Evolutionary conservation across 2,113 vertebrate species (phyloP), one percentile per base, ranked within the genome.

Genomic region (Proterorhinus semilunaris): DNA sequence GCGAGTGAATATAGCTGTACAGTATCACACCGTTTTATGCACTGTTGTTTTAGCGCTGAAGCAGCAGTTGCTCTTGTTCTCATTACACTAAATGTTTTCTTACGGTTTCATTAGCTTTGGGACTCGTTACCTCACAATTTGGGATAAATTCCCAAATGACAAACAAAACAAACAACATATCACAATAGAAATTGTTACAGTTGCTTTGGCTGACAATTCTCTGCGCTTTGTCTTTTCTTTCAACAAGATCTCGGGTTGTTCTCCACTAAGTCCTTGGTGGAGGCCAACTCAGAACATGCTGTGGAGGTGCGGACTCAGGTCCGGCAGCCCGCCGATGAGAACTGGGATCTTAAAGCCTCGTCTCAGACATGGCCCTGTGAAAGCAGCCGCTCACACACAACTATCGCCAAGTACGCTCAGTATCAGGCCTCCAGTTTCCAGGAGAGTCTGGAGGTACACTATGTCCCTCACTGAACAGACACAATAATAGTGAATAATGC

Each of bases 371-470:
- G 96, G 96, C 96, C 94, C 8, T 97, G 96, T 0, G 95, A 96
- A 78, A 97, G 96, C 87, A 96, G 95, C 82, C 94, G 95, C 17
- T 96, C 96, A 2, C 95, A 97, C 82, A 96, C 96, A 86, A 97
- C 95, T 85, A 96, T 97, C 5, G 95, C 95, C 84, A 96, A 96
- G 87, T 96, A 96, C 0, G 96, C 95, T 1, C 95, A 96, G 90
- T 96, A 96, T 86, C 95, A 96, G 82, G 95, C 96, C 0, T 96
- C 95, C 0, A 96, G 94, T 82, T 96, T 96, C 88, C 96, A 96
- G 83, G 95, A 96, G 81, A 96, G 95, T 48, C 86, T 96, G 63
- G 92, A 96, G 95, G 95, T 95, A 88, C 58, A 78, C 76, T 78
- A 75, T 62, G 63, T 52, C 62, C 62, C 47, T 72, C 80, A 64